These are phyloP conservation scores for Allobates femoralis DNA, from an alignment of 2,797 vertebrate species.

Conservation along the genomic window DNA sequence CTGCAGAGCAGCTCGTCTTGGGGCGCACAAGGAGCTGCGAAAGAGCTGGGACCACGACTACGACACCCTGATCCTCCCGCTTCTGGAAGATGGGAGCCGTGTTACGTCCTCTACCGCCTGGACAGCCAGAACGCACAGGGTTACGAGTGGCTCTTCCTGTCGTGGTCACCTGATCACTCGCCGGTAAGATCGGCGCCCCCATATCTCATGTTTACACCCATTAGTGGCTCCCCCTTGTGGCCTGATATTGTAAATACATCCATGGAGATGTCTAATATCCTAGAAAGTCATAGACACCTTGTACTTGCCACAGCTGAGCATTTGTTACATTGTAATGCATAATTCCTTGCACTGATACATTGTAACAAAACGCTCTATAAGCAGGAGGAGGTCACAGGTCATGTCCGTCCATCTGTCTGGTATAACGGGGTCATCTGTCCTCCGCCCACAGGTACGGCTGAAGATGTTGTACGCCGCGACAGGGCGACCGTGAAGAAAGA, in stretches of 20 bases:
- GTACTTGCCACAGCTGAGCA: not conserved
- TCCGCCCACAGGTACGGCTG: constrained; percentile 86
- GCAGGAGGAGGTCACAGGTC: no score
- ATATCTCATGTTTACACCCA: not conserved
- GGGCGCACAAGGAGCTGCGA: constrained; percentile 84
- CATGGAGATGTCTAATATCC: not conserved
- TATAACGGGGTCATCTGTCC: not conserved
- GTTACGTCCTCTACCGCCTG: constrained; percentile 94
- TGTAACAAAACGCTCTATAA: no score
- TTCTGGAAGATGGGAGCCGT: constrained; percentile 89
- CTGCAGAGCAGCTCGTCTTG: constrained; percentile 91
- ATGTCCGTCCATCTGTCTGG: no score
- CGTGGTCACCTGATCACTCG: constrained; percentile 97
- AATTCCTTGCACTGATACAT: no score
- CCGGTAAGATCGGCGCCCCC: constrained; percentile 78
- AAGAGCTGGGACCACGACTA: constrained; percentile 94
- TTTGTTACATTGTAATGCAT: not conserved
- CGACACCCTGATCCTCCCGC: constrained; percentile 86
- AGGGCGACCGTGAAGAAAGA: constrained; percentile 98
- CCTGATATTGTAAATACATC: not conserved
- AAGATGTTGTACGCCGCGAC: constrained; percentile 98
- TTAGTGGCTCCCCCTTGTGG: not conserved
- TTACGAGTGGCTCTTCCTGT: constrained; percentile 95
- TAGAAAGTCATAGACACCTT: not conserved
- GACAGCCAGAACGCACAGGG: constrained; percentile 96